These are phyloP conservation scores for Drosophila eugracilis DNA, from an alignment of 1,140 invertebrate genomes.

Conservation along the genomic window DNA sequence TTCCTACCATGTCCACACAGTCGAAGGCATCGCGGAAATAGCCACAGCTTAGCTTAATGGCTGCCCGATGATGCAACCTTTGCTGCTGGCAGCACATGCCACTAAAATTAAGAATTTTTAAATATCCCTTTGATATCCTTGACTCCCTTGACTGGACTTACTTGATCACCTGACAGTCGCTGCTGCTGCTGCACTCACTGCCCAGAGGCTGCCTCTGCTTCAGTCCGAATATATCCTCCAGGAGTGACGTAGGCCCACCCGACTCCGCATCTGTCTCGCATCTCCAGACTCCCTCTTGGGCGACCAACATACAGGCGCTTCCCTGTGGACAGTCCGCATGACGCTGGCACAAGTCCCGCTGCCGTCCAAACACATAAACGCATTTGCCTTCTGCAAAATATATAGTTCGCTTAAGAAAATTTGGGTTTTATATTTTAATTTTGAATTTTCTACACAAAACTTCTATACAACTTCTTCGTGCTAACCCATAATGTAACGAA, in stretches of 20 bases:
- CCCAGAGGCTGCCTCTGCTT: conserved; percentile 90
- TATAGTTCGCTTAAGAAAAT: background rate
- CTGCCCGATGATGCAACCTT: conserved; percentile 90
- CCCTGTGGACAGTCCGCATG: conserved; percentile 92
- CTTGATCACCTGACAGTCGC: conserved; percentile 92
- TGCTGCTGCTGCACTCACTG: conserved; percentile 92
- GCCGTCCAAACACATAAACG: conserved; percentile 89
- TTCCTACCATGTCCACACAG: conserved; percentile 89
- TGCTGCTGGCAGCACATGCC: conserved; percentile 95
- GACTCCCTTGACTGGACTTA: conserved; percentile 35
- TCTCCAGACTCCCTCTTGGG: conserved; percentile 89
- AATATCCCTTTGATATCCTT: background rate
- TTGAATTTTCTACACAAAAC: no score
- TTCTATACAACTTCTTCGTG: no score
- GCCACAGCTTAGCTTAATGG: conserved; percentile 92
- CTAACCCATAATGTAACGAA: no score
- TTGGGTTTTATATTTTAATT: no score
- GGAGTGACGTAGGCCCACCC: conserved; percentile 19
- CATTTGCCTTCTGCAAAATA: conserved; percentile 87
- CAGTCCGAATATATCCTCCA: conserved; percentile 54
- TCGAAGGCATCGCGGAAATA: conserved; percentile 96
- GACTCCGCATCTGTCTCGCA: conserved; percentile 86
- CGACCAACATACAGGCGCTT: conserved; percentile 88
- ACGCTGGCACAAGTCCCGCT: conserved; percentile 90
- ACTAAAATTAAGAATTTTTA: conserved; percentile 63